Conservation (phyloP, 2,797 vertebrate genomes). For the Malacoraja senta region DNA sequence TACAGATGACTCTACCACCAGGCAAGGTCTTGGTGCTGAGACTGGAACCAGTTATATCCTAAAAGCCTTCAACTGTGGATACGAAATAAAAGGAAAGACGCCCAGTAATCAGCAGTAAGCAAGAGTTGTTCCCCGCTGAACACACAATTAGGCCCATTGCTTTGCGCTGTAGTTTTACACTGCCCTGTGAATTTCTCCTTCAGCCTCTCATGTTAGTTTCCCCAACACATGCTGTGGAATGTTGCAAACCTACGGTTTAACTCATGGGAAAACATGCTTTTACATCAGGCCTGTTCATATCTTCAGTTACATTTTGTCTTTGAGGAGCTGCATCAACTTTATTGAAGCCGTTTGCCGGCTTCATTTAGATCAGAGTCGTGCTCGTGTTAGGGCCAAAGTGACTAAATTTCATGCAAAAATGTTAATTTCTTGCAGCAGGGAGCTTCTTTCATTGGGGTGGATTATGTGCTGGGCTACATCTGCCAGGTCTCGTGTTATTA, state of each 20-base stretch:
- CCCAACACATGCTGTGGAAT: neutral
- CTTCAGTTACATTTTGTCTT: neutral
- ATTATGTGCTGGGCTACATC: neutral
- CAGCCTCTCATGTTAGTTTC: neutral
- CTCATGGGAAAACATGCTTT: neutral
- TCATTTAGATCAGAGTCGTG: neutral
- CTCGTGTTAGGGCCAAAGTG: neutral
- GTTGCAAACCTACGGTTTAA: neutral
- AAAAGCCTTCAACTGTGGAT: too few relatives aligned
- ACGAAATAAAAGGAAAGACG: too few relatives aligned
- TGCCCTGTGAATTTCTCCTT: neutral
- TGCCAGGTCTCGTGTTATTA: neutral
- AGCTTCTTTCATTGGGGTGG: neutral
- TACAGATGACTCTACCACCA: too few relatives aligned
- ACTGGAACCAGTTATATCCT: too few relatives aligned
- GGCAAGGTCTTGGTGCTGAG: too few relatives aligned
- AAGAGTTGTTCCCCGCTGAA: too few relatives aligned
- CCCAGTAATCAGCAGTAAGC: too few relatives aligned
- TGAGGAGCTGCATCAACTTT: neutral
- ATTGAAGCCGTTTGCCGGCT: neutral
- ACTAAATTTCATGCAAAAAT: neutral
- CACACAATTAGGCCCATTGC: too few relatives aligned
- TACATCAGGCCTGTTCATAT: neutral
- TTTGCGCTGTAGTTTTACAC: too few relatives aligned
- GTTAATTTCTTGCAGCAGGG: neutral